Base-by-base conservation (phyloP, 2,888 invertebrate species). In the Rhamphomyia laevipes region DNA sequence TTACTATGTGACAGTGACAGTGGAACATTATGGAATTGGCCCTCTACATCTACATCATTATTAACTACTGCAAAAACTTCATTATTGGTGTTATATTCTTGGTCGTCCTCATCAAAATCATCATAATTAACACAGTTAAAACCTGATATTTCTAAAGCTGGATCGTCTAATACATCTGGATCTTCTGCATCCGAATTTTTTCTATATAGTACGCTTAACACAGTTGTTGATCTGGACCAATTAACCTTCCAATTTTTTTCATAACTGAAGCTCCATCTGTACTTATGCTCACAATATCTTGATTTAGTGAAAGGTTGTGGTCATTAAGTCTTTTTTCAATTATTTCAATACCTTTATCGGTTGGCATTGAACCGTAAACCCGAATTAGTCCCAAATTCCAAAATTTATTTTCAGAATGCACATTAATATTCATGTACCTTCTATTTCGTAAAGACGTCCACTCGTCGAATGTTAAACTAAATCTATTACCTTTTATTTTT, bases 351-450 rank as follows among this genome's bases (percentile, higher is more conserved):
- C 35, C 43, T 37, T 47, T 47, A 37, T 42, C 27, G 3, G 47
- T 37, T 30, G 35, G 15, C 30, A 42, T 18, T 11, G 33, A 33
- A 23, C 47, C 47, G 9, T 42, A 10, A 18, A 21, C 23, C 11
- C n/a, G 33, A 12, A 23, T 11, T 15, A 47, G 17, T 21, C 47
- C 47, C 7, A 42, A 17, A 42, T 47, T 47, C 17, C 33, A 47
- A 30, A 42, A 31, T 33, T 16, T 42, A 17, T 33, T n/a, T 11
- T 13, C 30, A 11, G 47, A 33, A 35, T 47, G 33, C 6, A 47
- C 33, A 47, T 42, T 47, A 4, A 47, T 42, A 30, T 46, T 46
- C 23, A 41, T 30, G 16, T 40, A 46, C 16, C 41, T 31, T 15
- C 41, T n/a, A 41, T 46, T 46, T 27, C 41, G 15, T 10, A n/a